Evolutionary conservation across 2,888 invertebrate genomes (phyloP), one percentile per base, ranked within the genome.

Genomic region (Thecophora atra): DNA sequence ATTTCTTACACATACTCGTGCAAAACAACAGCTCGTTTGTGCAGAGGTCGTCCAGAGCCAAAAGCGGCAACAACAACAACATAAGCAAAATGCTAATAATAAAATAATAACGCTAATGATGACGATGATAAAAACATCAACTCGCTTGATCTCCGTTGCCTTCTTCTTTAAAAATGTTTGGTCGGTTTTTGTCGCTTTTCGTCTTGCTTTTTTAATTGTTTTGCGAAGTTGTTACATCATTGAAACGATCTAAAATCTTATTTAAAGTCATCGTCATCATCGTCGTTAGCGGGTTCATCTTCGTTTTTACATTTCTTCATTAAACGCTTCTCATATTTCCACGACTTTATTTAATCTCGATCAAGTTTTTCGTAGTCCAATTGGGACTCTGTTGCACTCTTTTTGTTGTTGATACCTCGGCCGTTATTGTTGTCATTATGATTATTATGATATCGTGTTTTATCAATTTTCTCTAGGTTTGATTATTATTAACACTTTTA

Each of bases 41-140:
- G 28, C 47, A 47, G 69, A 69, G 69, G 62, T 69, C 69, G 69
- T 51, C 62, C 60, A 19, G 69, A 47, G 3, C 8, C 60, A 69
- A 37, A 26, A 60, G 37, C 52, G 24, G 24, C 64, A 63, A 66
- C 60, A 42, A 37, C 28, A 24, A 30, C 62, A 24, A 60, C 60
- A 19, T 15, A 58, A 58, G 19, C 58, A 58, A 58, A 2, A 4
- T 26, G 7, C 15, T 17, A 62, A 6, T 42, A 63, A 28, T 30
- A 17, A 28, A 24, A 21, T 21, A 37, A 37, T n/a, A 54, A 21
- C 54, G 11, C 52, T 52, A 17, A 3, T 54, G 21, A 21, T 21
- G 11, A 21, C 21, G 3, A 52, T 54, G 3, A 21, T n/a, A 8
- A 1, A 54, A 37, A 37, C 37, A 37, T 37, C 37, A 37, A 37